Evolutionary conservation across 2,797 vertebrate genomes (phyloP).

Genomic region (Enteromius paludinosus): DNA sequence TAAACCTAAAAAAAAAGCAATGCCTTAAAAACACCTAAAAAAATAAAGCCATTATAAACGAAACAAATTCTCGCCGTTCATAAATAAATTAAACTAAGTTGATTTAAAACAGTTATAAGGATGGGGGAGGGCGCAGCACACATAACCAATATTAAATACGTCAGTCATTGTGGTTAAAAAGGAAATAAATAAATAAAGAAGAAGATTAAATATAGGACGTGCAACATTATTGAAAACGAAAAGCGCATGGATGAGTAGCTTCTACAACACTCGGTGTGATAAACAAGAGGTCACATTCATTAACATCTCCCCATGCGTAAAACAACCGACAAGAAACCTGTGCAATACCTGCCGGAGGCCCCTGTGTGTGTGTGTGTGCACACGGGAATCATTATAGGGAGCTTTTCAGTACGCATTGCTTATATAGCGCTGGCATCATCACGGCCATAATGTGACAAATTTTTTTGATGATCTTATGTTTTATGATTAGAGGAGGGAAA

Average conservation of each 20-base stretch:
- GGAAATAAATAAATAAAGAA: constrained; percentile 57
- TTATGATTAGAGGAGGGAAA: constrained; percentile 9
- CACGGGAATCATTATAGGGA: constrained; percentile 25
- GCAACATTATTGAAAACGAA: constrained; percentile 18
- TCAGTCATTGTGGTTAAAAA: constrained; percentile 77
- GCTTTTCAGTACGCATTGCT: constrained; percentile 41
- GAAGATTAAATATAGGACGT: constrained; percentile 44
- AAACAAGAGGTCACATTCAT: constrained; percentile 59
- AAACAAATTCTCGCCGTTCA: background rate
- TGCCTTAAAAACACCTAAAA: background rate
- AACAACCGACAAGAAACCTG: constrained; percentile 55
- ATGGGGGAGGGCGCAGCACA: constrained; percentile 62
- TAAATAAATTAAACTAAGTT: constrained; percentile 54
- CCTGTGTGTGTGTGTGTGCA: constrained; percentile 10
- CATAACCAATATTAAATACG: constrained; percentile 75
- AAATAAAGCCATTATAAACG: background rate
- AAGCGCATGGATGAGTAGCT: constrained; percentile 49
- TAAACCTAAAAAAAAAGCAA: background rate
- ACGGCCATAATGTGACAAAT: constrained; percentile 11
- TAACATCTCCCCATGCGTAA: constrained; percentile 53
- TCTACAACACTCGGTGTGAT: constrained; percentile 58
- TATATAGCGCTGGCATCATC: constrained; percentile 26
- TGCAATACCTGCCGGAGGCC: constrained; percentile 48
- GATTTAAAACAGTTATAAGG: constrained; percentile 1
- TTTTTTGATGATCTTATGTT: background rate